These are phyloP conservation scores for Macaca nemestrina DNA, from an alignment of 2,113 vertebrate species.

Conservation along the genomic window DNA sequence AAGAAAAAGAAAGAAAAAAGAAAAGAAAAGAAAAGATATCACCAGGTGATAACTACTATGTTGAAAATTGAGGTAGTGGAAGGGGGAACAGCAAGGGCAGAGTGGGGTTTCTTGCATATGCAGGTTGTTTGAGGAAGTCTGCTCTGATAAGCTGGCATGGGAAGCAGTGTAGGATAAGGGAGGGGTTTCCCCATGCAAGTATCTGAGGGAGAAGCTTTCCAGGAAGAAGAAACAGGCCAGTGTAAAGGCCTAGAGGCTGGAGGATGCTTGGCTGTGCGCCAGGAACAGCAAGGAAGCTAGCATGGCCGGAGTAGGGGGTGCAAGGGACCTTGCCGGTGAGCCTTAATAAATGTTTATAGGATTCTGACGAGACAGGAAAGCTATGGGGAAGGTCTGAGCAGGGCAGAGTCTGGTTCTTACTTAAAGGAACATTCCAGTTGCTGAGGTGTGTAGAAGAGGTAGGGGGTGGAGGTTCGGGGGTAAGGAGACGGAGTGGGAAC, in stretches of 20 bases:
- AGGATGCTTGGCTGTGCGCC: background rate
- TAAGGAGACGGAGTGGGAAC: fast-evolving
- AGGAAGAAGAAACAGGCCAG: background rate
- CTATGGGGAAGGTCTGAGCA: background rate
- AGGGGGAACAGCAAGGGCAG: background rate
- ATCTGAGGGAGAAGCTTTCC: background rate
- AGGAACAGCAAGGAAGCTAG: background rate
- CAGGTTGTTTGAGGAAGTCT: background rate
- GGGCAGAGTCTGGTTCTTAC: background rate
- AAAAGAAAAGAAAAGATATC: background rate
- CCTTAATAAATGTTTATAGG: background rate
- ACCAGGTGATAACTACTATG: background rate
- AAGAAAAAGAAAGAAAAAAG: background rate
- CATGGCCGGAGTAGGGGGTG: fast-evolving
- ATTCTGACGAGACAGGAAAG: background rate
- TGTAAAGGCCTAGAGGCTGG: background rate
- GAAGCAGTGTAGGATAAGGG: background rate
- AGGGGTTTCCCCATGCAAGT: background rate
- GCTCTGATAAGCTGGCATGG: background rate
- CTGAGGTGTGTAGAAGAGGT: background rate
- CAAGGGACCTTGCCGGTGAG: too few species aligned
- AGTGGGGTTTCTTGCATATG: background rate
- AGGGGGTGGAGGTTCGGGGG: fast-evolving
- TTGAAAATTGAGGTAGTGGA: background rate
- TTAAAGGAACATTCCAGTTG: background rate